A percentile compares a stretch with the other conserved stretches of the same genome.
These are phyloP conservation scores for Hetaerina americana DNA, from an alignment of 1,140 invertebrate genomes.

Conservation along the genomic window DNA sequence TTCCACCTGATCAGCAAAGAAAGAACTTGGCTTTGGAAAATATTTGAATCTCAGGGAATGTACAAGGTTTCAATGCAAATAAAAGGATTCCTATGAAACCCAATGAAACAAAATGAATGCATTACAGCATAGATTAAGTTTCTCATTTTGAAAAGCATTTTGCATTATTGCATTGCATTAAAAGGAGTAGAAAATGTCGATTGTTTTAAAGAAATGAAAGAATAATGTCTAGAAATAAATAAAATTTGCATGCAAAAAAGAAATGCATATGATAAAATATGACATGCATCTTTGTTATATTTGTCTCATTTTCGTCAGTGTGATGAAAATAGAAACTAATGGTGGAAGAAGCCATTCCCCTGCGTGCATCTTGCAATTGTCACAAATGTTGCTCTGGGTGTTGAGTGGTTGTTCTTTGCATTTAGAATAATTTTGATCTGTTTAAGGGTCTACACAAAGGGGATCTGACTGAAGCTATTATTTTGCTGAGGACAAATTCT, in stretches of 20 bases:
- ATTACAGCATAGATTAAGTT: not conserved
- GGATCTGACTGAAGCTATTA: not conserved
- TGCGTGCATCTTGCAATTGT: not conserved
- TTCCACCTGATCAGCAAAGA: not conserved
- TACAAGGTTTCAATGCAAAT: not conserved
- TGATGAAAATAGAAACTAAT: not conserved
- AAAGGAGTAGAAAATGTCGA: not conserved
- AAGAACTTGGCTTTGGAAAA: not conserved
- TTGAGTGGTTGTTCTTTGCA: not conserved
- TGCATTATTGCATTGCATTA: too few species aligned
- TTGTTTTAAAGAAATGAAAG: too few species aligned
- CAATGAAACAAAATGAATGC: not conserved
- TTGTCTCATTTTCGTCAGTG: too few species aligned
- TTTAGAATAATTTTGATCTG: not conserved
- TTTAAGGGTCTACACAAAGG: not conserved
- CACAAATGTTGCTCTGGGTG: not conserved
- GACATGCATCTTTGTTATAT: too few species aligned
- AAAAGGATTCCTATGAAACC: not conserved
- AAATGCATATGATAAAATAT: too few species aligned
- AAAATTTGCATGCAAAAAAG: too few species aligned
- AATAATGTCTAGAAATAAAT: too few species aligned
- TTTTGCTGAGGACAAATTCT: not conserved
- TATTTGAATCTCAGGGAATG: not conserved
- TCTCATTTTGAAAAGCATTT: too few species aligned
- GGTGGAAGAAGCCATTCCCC: not conserved